Evolutionary conservation across 2,888 invertebrate species (phyloP), one percentile per base, ranked within the genome.

Genomic region (Cheilosia pagana): DNA sequence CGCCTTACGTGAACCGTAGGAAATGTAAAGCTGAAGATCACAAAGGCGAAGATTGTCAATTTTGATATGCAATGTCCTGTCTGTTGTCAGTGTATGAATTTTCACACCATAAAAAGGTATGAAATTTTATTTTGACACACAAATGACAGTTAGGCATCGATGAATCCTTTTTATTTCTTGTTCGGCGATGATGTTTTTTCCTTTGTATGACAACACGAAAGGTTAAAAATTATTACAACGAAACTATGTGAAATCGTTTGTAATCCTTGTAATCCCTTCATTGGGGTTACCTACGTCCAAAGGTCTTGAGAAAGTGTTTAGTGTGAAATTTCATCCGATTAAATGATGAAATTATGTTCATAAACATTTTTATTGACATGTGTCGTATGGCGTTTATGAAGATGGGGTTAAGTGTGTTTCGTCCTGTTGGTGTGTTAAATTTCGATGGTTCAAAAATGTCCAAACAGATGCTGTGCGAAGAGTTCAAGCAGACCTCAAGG

Each of bases 311-410:
- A 68, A 76, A 60, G 50, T 59, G 28, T 67, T 75, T 75, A 67
- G 75, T 67, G 59, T 76, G 55, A 52, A 68, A 68, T 76, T 76
- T 67, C 52, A 67, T 68, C 76, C 76, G 59, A 67, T 76, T 68
- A 67, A 23, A 35, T 43, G 76, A 68, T 48, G 52, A 59, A 76
- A 76, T 67, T 76, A 52, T 67, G 52, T 50, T 60, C 59, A 14
- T 60, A 76, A 67, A 52, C 14, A 60, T 53, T 60, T 76, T 67
- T 53, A 68, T 76, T 67, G 76, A 67, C 67, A 76, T 68, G 52
- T 52, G 60, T 67, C 60, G 25, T 68, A 31, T 14, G 63, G n/a
- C 41, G 23, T 60, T 53, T 55, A 25, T 23, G 28, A 48, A 10
- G 16, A 52, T 39, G 12, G 65, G 59, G 52, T 67, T 41, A 41